phyloP scores from a whole-genome alignment of 2,113 vertebrate species.

The Montifringilla adamsi region DNA sequence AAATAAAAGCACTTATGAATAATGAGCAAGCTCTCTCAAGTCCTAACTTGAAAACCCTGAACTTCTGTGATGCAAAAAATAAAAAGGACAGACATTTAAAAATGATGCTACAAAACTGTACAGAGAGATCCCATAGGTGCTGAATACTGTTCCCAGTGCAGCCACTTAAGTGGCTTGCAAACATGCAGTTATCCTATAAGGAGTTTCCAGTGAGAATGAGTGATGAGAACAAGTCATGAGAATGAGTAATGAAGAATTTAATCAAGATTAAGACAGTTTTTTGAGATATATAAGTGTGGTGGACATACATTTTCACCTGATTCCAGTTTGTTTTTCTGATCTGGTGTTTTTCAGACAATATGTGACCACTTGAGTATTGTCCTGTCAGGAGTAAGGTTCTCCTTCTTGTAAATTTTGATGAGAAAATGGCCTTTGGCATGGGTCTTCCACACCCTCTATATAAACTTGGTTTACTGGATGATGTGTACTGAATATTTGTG shows the following conservation, averaged over 20 bases:
- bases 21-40: neutral
- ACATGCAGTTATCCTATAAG: neutral
- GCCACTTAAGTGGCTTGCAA: neutral
- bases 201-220: neutral
- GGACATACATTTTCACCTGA: neutral
- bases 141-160: neutral
- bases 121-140: neutral
- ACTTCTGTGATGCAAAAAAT: neutral
- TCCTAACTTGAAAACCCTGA: neutral
- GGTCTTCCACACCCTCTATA: neutral
- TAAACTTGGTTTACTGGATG: neutral
- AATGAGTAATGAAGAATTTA: neutral
- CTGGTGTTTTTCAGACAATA: neutral
- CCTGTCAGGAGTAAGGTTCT: neutral
- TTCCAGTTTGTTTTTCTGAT: neutral
- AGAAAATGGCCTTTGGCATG: neutral
- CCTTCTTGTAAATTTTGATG: neutral
- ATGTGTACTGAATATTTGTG: neutral
- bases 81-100: neutral
- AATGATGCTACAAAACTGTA: neutral
- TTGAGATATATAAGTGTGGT: accelerated
- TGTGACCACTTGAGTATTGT: neutral
- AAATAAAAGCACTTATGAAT: neutral
- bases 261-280: neutral
- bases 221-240: neutral